Evolutionary conservation across 2,113 vertebrate genomes (phyloP).

Genomic region (Perccottus glenii): DNA sequence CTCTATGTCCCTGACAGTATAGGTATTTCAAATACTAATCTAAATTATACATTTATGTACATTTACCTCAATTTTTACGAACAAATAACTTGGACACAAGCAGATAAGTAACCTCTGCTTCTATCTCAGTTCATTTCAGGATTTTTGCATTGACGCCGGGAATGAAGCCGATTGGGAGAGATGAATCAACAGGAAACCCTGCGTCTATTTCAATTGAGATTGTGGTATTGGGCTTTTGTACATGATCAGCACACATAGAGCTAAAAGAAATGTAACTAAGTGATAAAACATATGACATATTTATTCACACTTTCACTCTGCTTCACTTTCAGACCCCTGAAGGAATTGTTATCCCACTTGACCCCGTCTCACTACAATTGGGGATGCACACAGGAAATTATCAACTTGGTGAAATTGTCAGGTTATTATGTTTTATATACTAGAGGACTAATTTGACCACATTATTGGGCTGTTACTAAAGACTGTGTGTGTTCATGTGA

Average conservation of each 20-base stretch:
- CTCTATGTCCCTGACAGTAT: slow-evolving; percentile 72
- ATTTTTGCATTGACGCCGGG: slow-evolving; percentile 69
- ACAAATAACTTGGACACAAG: too few relatives aligned
- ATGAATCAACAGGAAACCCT: background rate
- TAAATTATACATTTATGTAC: too few relatives aligned
- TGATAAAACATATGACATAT: too few relatives aligned
- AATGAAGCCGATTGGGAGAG: slow-evolving; percentile 56
- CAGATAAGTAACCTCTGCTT: background rate
- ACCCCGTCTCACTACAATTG: slow-evolving; percentile 28
- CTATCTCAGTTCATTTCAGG: slow-evolving; percentile 71
- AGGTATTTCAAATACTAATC: slow-evolving; percentile 37
- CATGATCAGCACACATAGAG: too few relatives aligned
- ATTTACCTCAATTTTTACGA: background rate
- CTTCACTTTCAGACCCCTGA: slow-evolving; percentile 70
- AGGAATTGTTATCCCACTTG: slow-evolving; percentile 45
- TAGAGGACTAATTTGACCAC: background rate
- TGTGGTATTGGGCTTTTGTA: slow-evolving; percentile 51
- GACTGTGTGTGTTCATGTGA: slow-evolving; percentile 13
- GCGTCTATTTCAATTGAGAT: slow-evolving; percentile 66
- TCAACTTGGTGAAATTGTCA: slow-evolving; percentile 62
- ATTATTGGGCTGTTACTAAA: background rate
- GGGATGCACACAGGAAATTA: slow-evolving; percentile 57
- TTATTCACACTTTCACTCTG: background rate
- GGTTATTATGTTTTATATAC: slow-evolving; percentile 37
- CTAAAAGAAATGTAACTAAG: too few relatives aligned